Evolutionary conservation across 2,797 vertebrate genomes (phyloP).

Genomic region (Enteromius paludinosus): DNA sequence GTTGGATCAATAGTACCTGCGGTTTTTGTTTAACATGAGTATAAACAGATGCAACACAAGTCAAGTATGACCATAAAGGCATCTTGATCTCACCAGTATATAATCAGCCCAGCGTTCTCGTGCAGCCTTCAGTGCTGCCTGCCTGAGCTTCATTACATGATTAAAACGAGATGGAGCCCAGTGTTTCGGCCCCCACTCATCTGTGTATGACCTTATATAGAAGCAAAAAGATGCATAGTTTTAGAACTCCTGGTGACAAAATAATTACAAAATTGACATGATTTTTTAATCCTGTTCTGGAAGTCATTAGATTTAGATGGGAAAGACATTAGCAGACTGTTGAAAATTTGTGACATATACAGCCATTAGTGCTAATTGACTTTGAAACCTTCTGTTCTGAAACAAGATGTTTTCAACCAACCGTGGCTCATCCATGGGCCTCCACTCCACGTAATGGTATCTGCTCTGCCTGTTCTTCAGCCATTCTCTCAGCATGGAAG

Average conservation of each 20-base stretch:
- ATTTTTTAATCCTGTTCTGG: not conserved
- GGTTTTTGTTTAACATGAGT: not conserved
- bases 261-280: not conserved
- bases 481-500: constrained; percentile 91
- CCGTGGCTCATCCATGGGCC: constrained; percentile 90
- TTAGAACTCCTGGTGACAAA: not conserved
- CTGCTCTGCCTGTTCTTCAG: constrained; percentile 84
- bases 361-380: constrained; percentile 22
- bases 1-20: not conserved
- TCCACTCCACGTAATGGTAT: constrained; percentile 96
- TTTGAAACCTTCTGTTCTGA: not conserved
- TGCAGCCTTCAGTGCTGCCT: constrained; percentile 90
- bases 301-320: not conserved
- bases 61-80: not conserved
- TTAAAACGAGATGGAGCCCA: constrained; percentile 92
- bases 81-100: constrained; percentile 82
- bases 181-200: constrained; percentile 95
- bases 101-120: constrained; percentile 95
- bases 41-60: not conserved
- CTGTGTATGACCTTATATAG: constrained; percentile 85
- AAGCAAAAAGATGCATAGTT: not conserved
- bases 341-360: constrained; percentile 2
- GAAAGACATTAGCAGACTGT: not conserved
- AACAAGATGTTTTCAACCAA: constrained; percentile 68
- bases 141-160: constrained; percentile 93